These are phyloP conservation scores for Nerophis lumbriciformis DNA, from an alignment of 2,113 vertebrate species.

Conservation along the genomic window DNA sequence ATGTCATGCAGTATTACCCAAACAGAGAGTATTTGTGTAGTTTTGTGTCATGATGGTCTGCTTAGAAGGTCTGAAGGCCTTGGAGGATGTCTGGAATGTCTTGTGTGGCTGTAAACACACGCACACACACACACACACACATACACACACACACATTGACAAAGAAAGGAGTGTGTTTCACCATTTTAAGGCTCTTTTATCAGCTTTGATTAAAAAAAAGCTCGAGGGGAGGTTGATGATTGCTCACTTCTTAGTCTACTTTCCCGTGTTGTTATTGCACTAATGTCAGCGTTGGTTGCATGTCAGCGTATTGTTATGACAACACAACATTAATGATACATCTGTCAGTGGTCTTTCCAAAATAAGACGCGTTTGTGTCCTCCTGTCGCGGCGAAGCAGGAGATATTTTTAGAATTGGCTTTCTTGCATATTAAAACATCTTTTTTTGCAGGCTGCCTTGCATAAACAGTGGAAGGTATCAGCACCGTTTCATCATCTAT, in stretches of 20 bases:
- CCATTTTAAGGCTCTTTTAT: conserved; percentile 29
- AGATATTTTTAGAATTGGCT: conserved; percentile 1
- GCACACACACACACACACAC: conserved; percentile 12
- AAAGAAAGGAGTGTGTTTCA: conserved; percentile 22
- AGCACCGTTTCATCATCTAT: too few relatives aligned
- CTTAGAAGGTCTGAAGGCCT: conserved; percentile 28
- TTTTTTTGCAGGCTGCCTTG: neutral
- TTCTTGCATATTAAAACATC: neutral
- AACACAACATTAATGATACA: neutral
- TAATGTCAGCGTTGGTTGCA: neutral
- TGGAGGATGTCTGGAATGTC: conserved; percentile 19
- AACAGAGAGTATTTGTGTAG: conserved; percentile 12
- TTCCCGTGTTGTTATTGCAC: conserved; percentile 12
- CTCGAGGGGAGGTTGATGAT: conserved; percentile 24
- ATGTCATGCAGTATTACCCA: conserved; percentile 52
- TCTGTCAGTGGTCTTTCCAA: neutral
- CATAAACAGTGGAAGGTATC: neutral
- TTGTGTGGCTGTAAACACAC: conserved; percentile 35
- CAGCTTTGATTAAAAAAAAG: conserved; percentile 37
- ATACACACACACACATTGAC: neutral
- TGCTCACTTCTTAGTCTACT: conserved; percentile 22
- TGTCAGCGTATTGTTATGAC: neutral
- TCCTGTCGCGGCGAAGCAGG: neutral
- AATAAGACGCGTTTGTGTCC: neutral
- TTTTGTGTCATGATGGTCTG: conserved; percentile 12